Conservation (phyloP, 2,797 vertebrate genomes). For the Decapterus maruadsi region DNA sequence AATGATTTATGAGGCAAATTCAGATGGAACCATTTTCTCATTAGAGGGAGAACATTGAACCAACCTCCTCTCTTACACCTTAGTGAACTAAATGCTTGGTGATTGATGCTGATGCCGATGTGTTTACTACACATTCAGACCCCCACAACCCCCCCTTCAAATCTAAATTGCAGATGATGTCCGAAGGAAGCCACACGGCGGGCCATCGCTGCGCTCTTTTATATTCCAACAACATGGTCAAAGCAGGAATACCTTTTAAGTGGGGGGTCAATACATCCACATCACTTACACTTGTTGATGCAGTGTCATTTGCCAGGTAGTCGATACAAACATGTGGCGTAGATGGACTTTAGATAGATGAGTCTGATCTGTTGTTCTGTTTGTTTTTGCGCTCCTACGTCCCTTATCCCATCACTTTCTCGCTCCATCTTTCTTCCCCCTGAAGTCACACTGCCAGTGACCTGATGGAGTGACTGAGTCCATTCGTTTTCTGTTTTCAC, state of each 20-base stretch:
- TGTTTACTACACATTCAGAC: slow-evolving; percentile 56
- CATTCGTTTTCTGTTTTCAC: slow-evolving; percentile 15
- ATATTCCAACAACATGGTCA: slow-evolving; percentile 49
- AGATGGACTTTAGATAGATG: slow-evolving; percentile 54
- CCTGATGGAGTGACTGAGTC: slow-evolving; percentile 14
- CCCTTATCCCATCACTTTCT: slow-evolving; percentile 3
- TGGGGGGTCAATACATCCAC: slow-evolving; percentile 33
- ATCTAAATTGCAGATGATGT: slow-evolving; percentile 74
- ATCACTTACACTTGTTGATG: slow-evolving; percentile 67
- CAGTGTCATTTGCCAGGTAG: slow-evolving; percentile 53
- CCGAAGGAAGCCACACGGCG: slow-evolving; percentile 17
- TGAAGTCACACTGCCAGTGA: slow-evolving; percentile 4
- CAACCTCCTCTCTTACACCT: slow-evolving; percentile 67
- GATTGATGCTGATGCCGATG: slow-evolving; percentile 78
- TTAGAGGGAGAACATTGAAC: slow-evolving; percentile 74
- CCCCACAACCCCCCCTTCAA: not conserved
- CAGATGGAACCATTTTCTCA: slow-evolving; percentile 79
- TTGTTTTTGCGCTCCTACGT: not conserved
- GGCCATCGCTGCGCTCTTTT: slow-evolving; percentile 27
- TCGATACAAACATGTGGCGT: slow-evolving; percentile 32
- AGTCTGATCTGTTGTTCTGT: slow-evolving; percentile 17
- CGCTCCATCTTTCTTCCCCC: not conserved
- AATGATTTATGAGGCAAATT: slow-evolving; percentile 79
- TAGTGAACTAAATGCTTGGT: slow-evolving; percentile 69
- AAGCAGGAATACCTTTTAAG: slow-evolving; percentile 49